Evolutionary conservation across 2,888 invertebrate species (phyloP).

Genomic region (Drosophila anceps): DNA sequence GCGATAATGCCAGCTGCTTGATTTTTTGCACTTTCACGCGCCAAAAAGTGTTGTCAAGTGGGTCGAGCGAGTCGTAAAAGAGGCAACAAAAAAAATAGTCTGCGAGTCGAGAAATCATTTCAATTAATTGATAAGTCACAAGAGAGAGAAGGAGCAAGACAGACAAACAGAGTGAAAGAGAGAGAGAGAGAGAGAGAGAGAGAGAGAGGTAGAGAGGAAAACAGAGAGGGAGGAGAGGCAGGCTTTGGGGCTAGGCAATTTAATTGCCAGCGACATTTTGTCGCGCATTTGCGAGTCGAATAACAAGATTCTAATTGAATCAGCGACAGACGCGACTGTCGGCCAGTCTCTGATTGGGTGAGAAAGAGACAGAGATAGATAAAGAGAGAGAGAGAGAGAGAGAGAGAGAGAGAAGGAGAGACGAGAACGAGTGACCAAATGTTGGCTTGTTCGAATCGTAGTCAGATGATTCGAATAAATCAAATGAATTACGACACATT

Average conservation of each 20-base stretch:
- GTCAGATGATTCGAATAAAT: slow-evolving; percentile 28
- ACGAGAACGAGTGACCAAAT: slow-evolving; percentile 7
- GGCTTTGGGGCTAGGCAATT: slow-evolving; percentile 36
- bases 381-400: not conserved
- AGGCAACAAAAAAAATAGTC: slow-evolving; percentile 28
- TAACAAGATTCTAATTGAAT: slow-evolving; percentile 62
- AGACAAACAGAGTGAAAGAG: not conserved
- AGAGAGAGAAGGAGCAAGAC: not conserved
- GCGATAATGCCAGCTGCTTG: slow-evolving; percentile 1
- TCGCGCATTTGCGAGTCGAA: slow-evolving; percentile 44
- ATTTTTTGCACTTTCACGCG: slow-evolving; percentile 60
- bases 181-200: not conserved
- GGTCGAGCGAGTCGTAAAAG: slow-evolving; percentile 25
- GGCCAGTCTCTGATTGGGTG: slow-evolving; percentile 4
- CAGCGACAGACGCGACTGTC: slow-evolving; percentile 35
- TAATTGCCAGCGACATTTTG: slow-evolving; percentile 74
- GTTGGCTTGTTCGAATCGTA: slow-evolving; percentile 6
- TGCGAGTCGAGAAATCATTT: slow-evolving; percentile 47
- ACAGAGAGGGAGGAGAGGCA: no score
- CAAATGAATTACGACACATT: slow-evolving; percentile 35
- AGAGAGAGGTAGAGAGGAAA: not conserved
- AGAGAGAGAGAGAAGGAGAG: not conserved
- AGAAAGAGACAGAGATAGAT: not conserved
- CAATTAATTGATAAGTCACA: slow-evolving; percentile 78
- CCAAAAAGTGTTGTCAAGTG: slow-evolving; percentile 69